Evolutionary conservation across 2,888 invertebrate genomes (phyloP).

Genomic region (Tuta absoluta): DNA sequence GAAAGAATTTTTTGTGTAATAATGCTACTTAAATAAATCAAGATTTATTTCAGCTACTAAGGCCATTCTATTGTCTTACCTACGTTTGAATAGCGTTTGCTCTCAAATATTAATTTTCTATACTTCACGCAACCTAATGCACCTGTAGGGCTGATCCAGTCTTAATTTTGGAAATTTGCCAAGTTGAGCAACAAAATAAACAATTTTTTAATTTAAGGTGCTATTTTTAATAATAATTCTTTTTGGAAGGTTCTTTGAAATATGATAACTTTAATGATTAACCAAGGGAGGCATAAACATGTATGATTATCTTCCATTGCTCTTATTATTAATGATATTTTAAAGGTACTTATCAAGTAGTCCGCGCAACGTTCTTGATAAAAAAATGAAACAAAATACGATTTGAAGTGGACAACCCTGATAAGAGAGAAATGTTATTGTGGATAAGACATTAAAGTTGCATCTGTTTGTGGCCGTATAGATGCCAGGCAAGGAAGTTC

Average conservation of each 20-base stretch:
- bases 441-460: constrained; percentile 66
- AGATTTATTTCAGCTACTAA: constrained; percentile 24
- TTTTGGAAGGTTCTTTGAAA: too few relatives aligned
- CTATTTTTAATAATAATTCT: too few relatives aligned
- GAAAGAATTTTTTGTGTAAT: background rate
- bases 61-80: constrained; percentile 21
- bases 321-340: too few relatives aligned
- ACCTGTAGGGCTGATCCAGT: background rate
- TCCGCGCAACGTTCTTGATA: too few relatives aligned
- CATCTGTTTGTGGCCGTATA: constrained; percentile 69
- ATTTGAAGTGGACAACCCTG: constrained; percentile 8
- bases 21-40: constrained; percentile 12
- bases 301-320: too few relatives aligned
- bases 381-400: background rate
- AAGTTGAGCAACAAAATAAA: too few relatives aligned
- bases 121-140: constrained; percentile 23
- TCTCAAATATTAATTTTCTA: constrained; percentile 31
- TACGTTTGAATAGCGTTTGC: background rate
- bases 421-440: constrained; percentile 37
- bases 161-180: background rate
- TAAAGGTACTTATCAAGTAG: too few relatives aligned
- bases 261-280: too few relatives aligned
- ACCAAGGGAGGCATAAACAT: too few relatives aligned
- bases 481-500: constrained; percentile 57
- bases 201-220: too few relatives aligned